Evolutionary conservation across 1,140 invertebrate genomes (phyloP).

Genomic region (Drosophila tristis): DNA sequence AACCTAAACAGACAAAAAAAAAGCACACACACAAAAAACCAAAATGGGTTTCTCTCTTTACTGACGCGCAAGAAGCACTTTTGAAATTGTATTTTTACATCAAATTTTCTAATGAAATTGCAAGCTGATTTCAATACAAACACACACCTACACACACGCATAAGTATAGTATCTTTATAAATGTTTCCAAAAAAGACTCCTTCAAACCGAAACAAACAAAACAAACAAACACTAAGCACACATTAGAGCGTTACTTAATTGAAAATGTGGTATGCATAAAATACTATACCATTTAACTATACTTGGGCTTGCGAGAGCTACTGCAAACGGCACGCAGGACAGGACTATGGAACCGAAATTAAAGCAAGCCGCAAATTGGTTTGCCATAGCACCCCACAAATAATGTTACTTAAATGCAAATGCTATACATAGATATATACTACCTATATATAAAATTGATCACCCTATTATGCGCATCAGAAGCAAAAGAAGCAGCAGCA

Average conservation of each 20-base stretch:
- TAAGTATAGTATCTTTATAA: slow-evolving; percentile 59
- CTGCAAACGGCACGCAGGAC: slow-evolving; percentile 3
- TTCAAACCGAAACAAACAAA: slow-evolving; percentile 31
- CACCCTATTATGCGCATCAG: slow-evolving; percentile 14
- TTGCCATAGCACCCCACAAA: slow-evolving; percentile 68
- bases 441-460: slow-evolving; percentile 32
- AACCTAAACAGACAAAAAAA: slow-evolving; percentile 41
- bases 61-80: slow-evolving; percentile 48
- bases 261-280: slow-evolving; percentile 39
- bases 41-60: slow-evolving; percentile 37
- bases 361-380: slow-evolving; percentile 52
- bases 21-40: slow-evolving; percentile 11
- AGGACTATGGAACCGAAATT: slow-evolving; percentile 16
- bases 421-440: slow-evolving; percentile 38
- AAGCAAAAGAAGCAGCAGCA: background rate
- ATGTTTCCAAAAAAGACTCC: slow-evolving; percentile 67
- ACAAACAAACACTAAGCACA: slow-evolving; percentile 35
- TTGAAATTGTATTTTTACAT: slow-evolving; percentile 70
- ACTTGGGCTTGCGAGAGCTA: slow-evolving; percentile 41
- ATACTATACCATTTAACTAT: slow-evolving; percentile 15
- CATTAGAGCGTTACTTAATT: slow-evolving; percentile 66
- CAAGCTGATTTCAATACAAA: slow-evolving; percentile 33
- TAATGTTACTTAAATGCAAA: slow-evolving; percentile 63
- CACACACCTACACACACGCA: slow-evolving; percentile 23
- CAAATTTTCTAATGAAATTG: slow-evolving; percentile 61